Evolutionary conservation across 1,140 invertebrate species (phyloP), one percentile per base, ranked within the genome.

Genomic region (Vanessa atalanta): DNA sequence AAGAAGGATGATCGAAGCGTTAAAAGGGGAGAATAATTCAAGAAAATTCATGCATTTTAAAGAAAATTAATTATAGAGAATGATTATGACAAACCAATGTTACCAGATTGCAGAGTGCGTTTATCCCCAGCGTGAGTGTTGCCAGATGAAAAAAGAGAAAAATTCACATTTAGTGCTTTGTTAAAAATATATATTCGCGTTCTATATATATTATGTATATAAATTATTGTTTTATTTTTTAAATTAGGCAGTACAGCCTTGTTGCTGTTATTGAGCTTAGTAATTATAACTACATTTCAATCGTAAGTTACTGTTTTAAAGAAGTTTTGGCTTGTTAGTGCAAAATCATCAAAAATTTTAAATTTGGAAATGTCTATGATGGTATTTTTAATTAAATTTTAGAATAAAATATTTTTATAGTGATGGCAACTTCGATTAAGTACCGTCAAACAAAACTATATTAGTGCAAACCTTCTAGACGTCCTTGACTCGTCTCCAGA

Each of bases 401-500:
- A 8, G 20, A 20, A 16, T 23, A 15, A 37, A 37, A 61, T 37
- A 26, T 57, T 26, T 23, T 57, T 26, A 60, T 26, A 20, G 53
- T 1, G 11, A n/a, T 61, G 57, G 57, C 57, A 61, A 37, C 57
- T 43, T 12, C 43, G 13, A 31, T 37, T 8, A 43, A 43, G 7
- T 43, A 61, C 43, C 14, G 55, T 60, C 57, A 61, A 31, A 15
- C 26, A 31, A 2, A 15, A 6, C 43, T 69, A 61, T 23, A 61
- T 70, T 61, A 43, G 60, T 65, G 55, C 73, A 64, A 79, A 93
- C 93, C 93, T 93, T 78, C 93, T 78, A 8, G 93, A 93, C 31
- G 90, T 93, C 78, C 93, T 87, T 14, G 93, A 93, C 61, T 93
- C 93, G 64, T 93, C 93, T 7, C 93, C 93, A 16, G 93, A 93